Conservation (phyloP, 2,113 vertebrate genomes). For the Nothoprocta perdicaria region DNA sequence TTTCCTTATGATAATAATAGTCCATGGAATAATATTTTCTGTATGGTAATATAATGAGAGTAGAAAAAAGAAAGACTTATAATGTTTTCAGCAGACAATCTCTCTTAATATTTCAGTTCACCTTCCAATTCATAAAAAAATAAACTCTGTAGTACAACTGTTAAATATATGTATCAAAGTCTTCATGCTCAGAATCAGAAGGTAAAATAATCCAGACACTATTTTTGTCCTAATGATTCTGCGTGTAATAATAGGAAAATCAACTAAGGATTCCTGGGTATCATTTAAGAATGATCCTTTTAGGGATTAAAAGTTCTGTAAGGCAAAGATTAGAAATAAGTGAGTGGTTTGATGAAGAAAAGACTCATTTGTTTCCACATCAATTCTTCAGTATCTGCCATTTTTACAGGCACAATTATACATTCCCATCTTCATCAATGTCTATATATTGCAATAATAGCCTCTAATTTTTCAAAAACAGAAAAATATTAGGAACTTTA, state of each 20-base stretch:
- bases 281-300: neutral
- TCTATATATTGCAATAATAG: constrained; percentile 10
- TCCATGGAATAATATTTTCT: too few relatives aligned
- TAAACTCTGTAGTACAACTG: neutral
- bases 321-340: neutral
- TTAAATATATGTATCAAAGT: neutral
- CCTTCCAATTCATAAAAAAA: neutral
- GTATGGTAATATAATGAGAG: neutral
- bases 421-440: neutral
- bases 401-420: neutral
- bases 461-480: constrained; percentile 21
- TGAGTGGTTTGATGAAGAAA: neutral
- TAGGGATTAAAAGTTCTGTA: neutral
- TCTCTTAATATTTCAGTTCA: neutral
- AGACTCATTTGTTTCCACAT: constrained; percentile 16
- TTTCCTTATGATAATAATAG: too few relatives aligned
- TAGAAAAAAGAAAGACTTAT: neutral
- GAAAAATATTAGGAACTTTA: constrained; percentile 35
- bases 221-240: neutral
- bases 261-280: neutral
- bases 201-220: neutral
- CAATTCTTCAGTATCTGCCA: neutral
- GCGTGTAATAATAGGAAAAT: neutral
- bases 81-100: neutral
- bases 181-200: neutral